Evolutionary conservation across 2,797 vertebrate species (phyloP).

Genomic region (Lutjanus campechanus): DNA sequence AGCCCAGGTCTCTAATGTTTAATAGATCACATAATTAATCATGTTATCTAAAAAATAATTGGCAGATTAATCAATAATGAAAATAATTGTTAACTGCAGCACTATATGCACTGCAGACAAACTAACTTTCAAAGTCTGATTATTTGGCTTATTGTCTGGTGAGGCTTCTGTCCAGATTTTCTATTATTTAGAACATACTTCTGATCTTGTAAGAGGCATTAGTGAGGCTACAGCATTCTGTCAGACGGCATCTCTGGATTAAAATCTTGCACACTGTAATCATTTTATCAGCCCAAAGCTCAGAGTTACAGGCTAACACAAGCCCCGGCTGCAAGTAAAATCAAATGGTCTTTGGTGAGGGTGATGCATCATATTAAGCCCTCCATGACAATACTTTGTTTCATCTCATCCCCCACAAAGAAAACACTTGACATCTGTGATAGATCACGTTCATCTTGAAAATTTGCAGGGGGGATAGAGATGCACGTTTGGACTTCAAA

Average conservation of each 20-base stretch:
- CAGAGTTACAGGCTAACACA: slow-evolving; percentile 52
- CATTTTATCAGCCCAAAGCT: slow-evolving; percentile 63
- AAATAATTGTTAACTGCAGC: not conserved
- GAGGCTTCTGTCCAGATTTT: slow-evolving; percentile 33
- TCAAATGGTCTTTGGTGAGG: slow-evolving; percentile 60
- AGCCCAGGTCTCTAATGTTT: not conserved
- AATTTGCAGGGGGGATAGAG: slow-evolving; percentile 21
- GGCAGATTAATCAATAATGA: not conserved
- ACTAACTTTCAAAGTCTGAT: slow-evolving; percentile 17
- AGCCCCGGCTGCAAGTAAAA: slow-evolving; percentile 58
- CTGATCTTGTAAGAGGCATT: slow-evolving; percentile 54
- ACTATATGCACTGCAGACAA: not conserved
- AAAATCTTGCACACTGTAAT: slow-evolving; percentile 66
- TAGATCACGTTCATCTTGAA: slow-evolving; percentile 44
- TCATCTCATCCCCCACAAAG: slow-evolving; percentile 56
- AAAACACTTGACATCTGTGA: slow-evolving; percentile 59
- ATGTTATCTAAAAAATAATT: not conserved
- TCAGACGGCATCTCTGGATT: slow-evolving; percentile 62
- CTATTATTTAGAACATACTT: slow-evolving; percentile 48
- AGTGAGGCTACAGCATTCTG: slow-evolving; percentile 47
- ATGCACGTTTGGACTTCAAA: slow-evolving; percentile 44
- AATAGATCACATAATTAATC: not conserved
- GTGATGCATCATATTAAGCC: slow-evolving; percentile 60
- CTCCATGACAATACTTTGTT: slow-evolving; percentile 60
- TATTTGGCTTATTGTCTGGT: slow-evolving; percentile 29